Evolutionary conservation across 1,140 invertebrate genomes (phyloP), one percentile per base, ranked within the genome.

Genomic region (Rhagoletis zephyria): DNA sequence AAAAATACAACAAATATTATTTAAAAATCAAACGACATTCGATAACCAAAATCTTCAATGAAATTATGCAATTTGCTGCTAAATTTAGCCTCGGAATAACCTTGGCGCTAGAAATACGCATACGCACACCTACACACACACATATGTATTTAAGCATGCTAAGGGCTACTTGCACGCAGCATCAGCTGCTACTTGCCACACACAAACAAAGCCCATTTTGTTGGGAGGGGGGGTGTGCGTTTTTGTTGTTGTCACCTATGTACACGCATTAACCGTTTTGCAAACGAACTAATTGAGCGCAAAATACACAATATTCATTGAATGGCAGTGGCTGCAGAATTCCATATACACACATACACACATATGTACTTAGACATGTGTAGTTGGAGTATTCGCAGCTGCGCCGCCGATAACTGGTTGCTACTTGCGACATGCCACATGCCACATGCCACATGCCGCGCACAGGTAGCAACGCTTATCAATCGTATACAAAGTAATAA

Each of bases 61-160:
- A 74, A 48, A 45, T 81, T 81, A 81, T 81, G 74, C 74, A 81
- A 81, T n/a, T 30, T 81, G 74, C 4, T 59, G 74, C 74, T 81
- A 81, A 81, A 81, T 81, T 59, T 81, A 81, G 48, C 74, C 19
- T 3, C 48, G n/a, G 16, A 81, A 81, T 81, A 81, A 81, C 74
- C 74, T 81, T 81, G 74, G 74, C 74, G 74, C 74, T 48, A 81
- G 48, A 81, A 30, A 81, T 48, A n/a, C 74, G 56, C 74, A 81
- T 45, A n/a, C 6, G 14, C 10, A 67, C 10, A 12, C 40, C 19
- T 30, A 10, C 30, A 67, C 61, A 64, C 3, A 64, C 12, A n/a
- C n/a, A 19, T 30, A 30, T 30, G 30, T 30, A 30, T 30, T 30
- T 30, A 30, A 30, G 30, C 64, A 67, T n/a, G 9, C 51, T 7